Percentiles rank a stretch among this genome's conserved stretches.
These are phyloP conservation scores for Discoglossus pictus DNA, from an alignment of 2,797 vertebrate genomes.

Conservation along the genomic window DNA sequence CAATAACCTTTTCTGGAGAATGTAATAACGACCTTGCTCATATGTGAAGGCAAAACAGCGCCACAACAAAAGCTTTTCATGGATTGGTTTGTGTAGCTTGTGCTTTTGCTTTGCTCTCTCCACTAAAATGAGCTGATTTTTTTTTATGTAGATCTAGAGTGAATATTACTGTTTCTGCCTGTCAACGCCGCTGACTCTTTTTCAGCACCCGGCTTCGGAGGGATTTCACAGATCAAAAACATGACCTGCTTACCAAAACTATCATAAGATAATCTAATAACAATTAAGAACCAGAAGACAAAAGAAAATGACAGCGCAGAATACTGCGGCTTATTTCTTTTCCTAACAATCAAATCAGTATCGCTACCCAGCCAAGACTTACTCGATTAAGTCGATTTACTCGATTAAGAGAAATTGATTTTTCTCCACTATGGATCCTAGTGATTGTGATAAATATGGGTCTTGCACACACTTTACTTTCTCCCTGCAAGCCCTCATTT, in stretches of 20 bases:
- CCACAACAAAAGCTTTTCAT: too few relatives aligned
- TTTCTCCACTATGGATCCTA: constrained; percentile 72
- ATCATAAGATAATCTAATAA: constrained; percentile 67
- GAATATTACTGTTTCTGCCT: too few relatives aligned
- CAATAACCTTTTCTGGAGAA: constrained; percentile 22
- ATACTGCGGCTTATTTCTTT: constrained; percentile 72
- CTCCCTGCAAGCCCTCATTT: constrained; percentile 61
- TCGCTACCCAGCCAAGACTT: constrained; percentile 73
- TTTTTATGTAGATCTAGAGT: too few relatives aligned
- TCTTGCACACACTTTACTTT: constrained; percentile 54
- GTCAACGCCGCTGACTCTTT: constrained; percentile 59
- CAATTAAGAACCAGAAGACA: constrained; percentile 66
- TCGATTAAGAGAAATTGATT: constrained; percentile 85
- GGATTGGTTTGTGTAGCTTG: neutral
- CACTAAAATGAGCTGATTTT: constrained; percentile 43
- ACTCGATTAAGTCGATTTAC: constrained; percentile 86
- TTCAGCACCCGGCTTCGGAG: constrained; percentile 55
- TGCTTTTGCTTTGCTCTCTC: constrained; percentile 40
- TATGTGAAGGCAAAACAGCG: too few relatives aligned
- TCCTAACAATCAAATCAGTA: constrained; percentile 74
- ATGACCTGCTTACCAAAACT: constrained; percentile 64
- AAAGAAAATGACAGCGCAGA: constrained; percentile 67
- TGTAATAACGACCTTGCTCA: neutral
- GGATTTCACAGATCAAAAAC: constrained; percentile 64
- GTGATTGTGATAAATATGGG: constrained; percentile 86